phyloP scores from a whole-genome alignment of 2,113 vertebrate genomes.

The Triplophysa tibetana region DNA sequence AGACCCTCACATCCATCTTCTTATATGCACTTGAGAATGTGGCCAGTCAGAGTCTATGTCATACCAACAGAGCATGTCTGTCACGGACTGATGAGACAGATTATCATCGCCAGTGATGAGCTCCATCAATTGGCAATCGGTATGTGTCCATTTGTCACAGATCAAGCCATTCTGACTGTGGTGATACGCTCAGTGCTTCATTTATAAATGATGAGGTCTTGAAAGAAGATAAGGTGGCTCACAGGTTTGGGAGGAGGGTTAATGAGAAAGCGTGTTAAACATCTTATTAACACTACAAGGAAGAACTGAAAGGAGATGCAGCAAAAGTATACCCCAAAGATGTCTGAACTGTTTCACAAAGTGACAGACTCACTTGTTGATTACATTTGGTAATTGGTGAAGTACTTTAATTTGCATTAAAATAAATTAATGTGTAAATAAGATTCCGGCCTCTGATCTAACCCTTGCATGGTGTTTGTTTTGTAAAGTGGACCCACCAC shows the following conservation, averaged over 20 bases:
- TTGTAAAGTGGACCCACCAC: too few relatives aligned
- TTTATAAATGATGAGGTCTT: slow-evolving; percentile 20
- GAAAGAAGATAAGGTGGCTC: neutral
- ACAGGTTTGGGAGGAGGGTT: neutral
- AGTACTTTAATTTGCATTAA: too few relatives aligned
- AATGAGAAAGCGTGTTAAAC: neutral
- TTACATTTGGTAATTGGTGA: too few relatives aligned
- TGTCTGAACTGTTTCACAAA: neutral
- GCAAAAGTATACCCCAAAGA: neutral
- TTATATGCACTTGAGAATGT: slow-evolving; percentile 57
- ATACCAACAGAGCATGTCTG: slow-evolving; percentile 51
- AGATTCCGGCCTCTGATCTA: neutral
- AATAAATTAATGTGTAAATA: neutral
- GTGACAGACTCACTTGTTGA: too few relatives aligned
- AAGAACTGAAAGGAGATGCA: too few relatives aligned
- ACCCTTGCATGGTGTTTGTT: too few relatives aligned
- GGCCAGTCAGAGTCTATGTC: slow-evolving; percentile 39
- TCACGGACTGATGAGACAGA: slow-evolving; percentile 52
- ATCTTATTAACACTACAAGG: neutral
- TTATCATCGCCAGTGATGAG: slow-evolving; percentile 49
- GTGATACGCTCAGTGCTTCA: slow-evolving; percentile 4
- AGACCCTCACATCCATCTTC: slow-evolving; percentile 62
- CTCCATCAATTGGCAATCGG: slow-evolving; percentile 56
- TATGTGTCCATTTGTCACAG: slow-evolving; percentile 31
- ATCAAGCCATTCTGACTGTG: neutral